Percentiles rank a stretch among this genome's conserved stretches.
These are phyloP conservation scores for Diaperis boleti DNA, from an alignment of 2,888 invertebrate genomes.

Conservation along the genomic window DNA sequence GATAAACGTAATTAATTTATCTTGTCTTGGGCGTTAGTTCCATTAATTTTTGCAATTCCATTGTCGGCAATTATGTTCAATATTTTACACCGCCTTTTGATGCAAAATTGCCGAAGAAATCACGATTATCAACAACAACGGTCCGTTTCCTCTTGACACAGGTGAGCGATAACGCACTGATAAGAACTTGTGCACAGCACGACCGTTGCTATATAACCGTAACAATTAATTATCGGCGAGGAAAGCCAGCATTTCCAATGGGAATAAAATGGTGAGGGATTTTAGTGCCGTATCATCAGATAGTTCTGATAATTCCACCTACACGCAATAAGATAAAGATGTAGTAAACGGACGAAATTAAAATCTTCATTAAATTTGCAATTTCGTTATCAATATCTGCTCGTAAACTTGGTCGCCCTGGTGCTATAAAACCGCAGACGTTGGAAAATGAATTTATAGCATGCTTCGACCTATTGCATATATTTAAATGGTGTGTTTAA, in stretches of 20 bases:
- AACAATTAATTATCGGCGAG: conserved; percentile 7
- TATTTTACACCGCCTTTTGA: background rate
- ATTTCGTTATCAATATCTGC: conserved; percentile 52
- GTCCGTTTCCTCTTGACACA: conserved; percentile 25
- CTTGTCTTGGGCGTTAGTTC: conserved; percentile 21
- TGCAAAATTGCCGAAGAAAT: conserved; percentile 8
- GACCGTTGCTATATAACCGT: background rate
- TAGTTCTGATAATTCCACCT: conserved; percentile 30
- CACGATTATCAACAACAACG: conserved; percentile 8
- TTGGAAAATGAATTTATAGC: conserved; percentile 22
- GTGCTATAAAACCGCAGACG: conserved; percentile 47
- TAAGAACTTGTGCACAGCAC: conserved; percentile 8
- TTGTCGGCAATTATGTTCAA: background rate
- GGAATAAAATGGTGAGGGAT: conserved; percentile 5
- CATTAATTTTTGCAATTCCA: conserved; percentile 25
- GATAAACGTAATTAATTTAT: conserved; percentile 25
- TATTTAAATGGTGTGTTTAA: no score
- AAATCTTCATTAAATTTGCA: conserved; percentile 54
- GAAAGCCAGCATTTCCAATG: conserved; percentile 13
- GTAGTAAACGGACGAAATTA: conserved; percentile 53
- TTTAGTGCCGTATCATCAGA: conserved; percentile 20
- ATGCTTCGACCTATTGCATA: no score
- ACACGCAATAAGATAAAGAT: conserved; percentile 46
- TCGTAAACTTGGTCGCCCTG: conserved; percentile 45
- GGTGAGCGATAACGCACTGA: conserved; percentile 29